These are phyloP conservation scores for Peromyscus polionotus DNA, from an alignment of 2,113 vertebrate species.

Conservation along the genomic window DNA sequence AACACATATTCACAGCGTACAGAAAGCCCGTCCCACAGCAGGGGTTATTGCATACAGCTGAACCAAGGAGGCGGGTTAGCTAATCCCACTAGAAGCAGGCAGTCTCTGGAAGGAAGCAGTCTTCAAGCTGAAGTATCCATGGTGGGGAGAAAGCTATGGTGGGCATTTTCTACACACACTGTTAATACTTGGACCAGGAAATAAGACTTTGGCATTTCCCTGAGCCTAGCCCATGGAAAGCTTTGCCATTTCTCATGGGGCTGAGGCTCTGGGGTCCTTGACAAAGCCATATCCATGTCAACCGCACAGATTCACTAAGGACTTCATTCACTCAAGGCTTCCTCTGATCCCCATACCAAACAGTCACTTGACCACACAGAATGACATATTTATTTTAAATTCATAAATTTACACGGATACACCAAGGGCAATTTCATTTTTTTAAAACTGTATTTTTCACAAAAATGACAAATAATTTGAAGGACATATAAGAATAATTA, in stretches of 20 bases:
- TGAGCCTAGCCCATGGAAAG: background rate
- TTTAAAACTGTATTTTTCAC: background rate
- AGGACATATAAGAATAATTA: background rate
- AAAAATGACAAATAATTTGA: background rate
- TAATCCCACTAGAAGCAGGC: too few species aligned
- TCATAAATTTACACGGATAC: background rate
- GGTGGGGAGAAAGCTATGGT: too few species aligned
- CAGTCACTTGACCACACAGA: background rate
- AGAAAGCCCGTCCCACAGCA: too few species aligned
- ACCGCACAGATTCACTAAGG: background rate
- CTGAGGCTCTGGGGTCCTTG: background rate
- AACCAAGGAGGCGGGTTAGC: too few species aligned
- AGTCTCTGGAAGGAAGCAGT: too few species aligned
- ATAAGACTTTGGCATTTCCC: background rate
- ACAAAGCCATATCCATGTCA: background rate
- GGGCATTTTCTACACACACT: background rate
- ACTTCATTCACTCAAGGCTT: too few species aligned
- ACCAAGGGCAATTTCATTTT: background rate
- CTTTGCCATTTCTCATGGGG: background rate
- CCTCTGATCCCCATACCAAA: background rate
- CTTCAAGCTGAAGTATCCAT: too few species aligned
- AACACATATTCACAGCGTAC: too few species aligned
- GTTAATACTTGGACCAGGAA: background rate
- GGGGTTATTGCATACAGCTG: too few species aligned
- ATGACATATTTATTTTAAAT: constrained; percentile 34